A percentile compares a stretch with the other conserved stretches of the same genome.
These are phyloP conservation scores for Drosophila lini DNA, from an alignment of 1,140 invertebrate species.

Conservation along the genomic window DNA sequence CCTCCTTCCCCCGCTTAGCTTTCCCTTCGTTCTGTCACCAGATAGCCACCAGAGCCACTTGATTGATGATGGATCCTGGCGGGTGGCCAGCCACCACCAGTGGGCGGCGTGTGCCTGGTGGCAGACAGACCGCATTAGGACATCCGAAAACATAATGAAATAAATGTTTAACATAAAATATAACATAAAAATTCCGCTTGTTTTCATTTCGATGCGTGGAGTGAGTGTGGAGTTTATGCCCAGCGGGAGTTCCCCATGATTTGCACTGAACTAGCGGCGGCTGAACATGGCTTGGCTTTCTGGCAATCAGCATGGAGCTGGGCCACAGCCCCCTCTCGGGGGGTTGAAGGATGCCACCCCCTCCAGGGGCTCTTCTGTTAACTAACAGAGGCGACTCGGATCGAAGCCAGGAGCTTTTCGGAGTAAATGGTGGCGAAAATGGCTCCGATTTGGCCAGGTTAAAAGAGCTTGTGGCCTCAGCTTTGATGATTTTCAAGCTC, in stretches of 20 bases:
- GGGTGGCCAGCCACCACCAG: slow-evolving; percentile 2
- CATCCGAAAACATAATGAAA: slow-evolving; percentile 59
- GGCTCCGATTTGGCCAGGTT: not conserved
- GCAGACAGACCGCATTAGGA: slow-evolving; percentile 41
- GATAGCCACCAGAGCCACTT: slow-evolving; percentile 25
- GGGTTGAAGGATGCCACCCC: not conserved
- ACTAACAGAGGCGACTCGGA: not conserved
- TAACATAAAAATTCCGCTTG: slow-evolving; percentile 37
- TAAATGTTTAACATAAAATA: slow-evolving; percentile 71
- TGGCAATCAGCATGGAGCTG: slow-evolving; percentile 37
- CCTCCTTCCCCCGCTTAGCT: not conserved
- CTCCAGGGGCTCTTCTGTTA: slow-evolving; percentile 2
- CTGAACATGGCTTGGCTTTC: slow-evolving; percentile 46
- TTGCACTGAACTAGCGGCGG: slow-evolving; percentile 7
- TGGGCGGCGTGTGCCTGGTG: slow-evolving; percentile 7
- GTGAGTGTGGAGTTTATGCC: not conserved
- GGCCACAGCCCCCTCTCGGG: too few species aligned
- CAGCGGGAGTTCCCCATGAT: slow-evolving; percentile 29
- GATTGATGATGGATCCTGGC: slow-evolving; percentile 58
- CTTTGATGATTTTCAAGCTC: not conserved
- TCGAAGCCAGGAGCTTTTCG: slow-evolving; percentile 5
- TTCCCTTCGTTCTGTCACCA: slow-evolving; percentile 17
- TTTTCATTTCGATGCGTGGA: slow-evolving; percentile 45
- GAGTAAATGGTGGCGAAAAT: slow-evolving; percentile 4
- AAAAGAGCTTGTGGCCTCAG: not conserved